Evolutionary conservation across 1,140 invertebrate genomes (phyloP).

Genomic region (Drosophila quadrilineata): DNA sequence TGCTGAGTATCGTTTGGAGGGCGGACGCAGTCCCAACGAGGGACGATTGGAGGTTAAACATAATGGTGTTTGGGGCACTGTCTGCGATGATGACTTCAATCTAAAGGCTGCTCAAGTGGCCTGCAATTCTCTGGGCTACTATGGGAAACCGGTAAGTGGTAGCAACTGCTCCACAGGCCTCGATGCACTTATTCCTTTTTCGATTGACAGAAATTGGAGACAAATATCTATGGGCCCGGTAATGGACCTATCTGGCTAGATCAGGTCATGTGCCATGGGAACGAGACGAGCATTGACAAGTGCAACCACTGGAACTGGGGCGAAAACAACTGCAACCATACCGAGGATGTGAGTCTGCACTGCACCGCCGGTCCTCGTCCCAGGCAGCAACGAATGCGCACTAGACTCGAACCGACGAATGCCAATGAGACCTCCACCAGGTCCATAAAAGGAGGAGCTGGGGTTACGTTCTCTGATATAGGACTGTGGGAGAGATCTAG

Average conservation of each 20-base stretch:
- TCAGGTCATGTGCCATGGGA: constrained; percentile 86
- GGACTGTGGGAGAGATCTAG: constrained; percentile 69
- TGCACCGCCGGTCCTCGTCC: constrained; percentile 57
- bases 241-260: constrained; percentile 89
- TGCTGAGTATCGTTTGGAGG: constrained; percentile 84
- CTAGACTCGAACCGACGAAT: constrained; percentile 9
- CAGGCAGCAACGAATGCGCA: constrained; percentile 7
- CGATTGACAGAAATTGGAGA: constrained; percentile 59
- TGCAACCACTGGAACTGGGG: constrained; percentile 88
- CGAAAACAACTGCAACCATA: constrained; percentile 87
- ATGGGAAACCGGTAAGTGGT: constrained; percentile 81
- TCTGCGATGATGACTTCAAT: constrained; percentile 91
- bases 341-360: constrained; percentile 88
- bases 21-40: constrained; percentile 83
- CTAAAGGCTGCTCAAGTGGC: constrained; percentile 85
- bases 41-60: constrained; percentile 88
- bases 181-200: neutral
- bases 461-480: constrained; percentile 43
- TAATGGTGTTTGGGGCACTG: constrained; percentile 88
- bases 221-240: constrained; percentile 81
- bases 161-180: fast-evolving
- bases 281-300: constrained; percentile 85
- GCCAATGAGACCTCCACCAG: neutral
- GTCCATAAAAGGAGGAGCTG: no score
- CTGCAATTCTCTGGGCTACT: constrained; percentile 85